A percentile compares a stretch with the other conserved stretches of the same genome.
These are phyloP conservation scores for Lissocephala sabroskyi DNA, from an alignment of 2,888 invertebrate genomes.

Conservation along the genomic window DNA sequence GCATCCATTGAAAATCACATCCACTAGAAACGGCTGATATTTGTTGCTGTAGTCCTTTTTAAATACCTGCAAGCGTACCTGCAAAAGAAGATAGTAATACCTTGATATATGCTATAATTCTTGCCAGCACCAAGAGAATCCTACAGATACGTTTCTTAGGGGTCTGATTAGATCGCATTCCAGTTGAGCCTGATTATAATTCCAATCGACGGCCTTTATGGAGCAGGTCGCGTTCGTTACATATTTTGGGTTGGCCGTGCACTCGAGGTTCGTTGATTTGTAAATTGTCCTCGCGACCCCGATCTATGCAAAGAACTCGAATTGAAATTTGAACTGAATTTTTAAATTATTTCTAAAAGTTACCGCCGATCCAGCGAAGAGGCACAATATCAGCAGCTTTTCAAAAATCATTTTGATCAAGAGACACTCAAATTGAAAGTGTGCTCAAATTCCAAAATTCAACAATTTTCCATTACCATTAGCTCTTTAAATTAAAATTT, in stretches of 20 bases:
- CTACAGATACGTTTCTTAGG: conserved; percentile 8
- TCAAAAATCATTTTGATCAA: no score
- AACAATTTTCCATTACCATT: no score
- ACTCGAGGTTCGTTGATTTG: conserved; percentile 21
- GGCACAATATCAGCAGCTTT: background rate
- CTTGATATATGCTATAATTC: background rate
- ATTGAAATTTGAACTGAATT: background rate
- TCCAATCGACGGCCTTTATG: conserved; percentile 9
- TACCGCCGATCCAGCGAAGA: background rate
- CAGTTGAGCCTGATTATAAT: background rate
- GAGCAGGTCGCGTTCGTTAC: background rate
- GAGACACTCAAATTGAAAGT: background rate
- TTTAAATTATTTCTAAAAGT: background rate
- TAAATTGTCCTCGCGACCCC: background rate
- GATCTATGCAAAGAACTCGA: background rate
- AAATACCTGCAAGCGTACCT: conserved; percentile 12
- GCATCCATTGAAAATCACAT: conserved; percentile 16
- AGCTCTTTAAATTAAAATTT: no score
- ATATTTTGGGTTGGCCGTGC: background rate
- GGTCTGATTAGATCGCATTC: background rate
- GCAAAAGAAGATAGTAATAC: background rate
- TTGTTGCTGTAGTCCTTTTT: conserved; percentile 9
- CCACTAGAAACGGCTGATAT: conserved; percentile 17
- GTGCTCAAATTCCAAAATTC: no score
- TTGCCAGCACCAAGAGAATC: background rate